Evolutionary conservation across 2,113 vertebrate genomes (phyloP), one percentile per base, ranked within the genome.

Genomic region (Regulus satrapa): DNA sequence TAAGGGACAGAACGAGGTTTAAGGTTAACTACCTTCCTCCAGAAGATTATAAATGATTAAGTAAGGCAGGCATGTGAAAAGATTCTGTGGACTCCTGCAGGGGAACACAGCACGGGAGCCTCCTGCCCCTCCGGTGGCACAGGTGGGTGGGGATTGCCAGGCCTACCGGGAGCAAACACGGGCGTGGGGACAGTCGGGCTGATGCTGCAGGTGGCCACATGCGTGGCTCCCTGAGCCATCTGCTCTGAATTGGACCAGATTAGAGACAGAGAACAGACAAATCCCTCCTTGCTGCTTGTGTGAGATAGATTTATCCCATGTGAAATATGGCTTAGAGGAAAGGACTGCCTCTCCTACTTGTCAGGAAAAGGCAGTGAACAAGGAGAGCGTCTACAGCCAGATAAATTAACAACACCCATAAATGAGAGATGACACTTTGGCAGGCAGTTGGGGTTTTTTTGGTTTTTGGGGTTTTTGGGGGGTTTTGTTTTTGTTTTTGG

Each of bases 201-300:
- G 3, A 4, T 19, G 1, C 40, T 59, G 38, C 61, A 69, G 66
- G 45, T 78, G 46, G 24, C 51, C 67, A 61, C n/a, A n/a, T 13
- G 40, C 14, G 26, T 3, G 5, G 48, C 29, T 80, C 64, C 81
- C 52, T 14, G 48, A 95, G 48, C 56, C 89, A 88, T 93, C 94
- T 96, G 94, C 61, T 93, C 72, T 84, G 93, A 89, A 94, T 97
- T 92, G 96, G n/a, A 6, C 10, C 20, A 38, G 84, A 88, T 96
- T 97, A 96, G 74, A 92, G 63, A 43, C 41, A 75, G 17, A 67
- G 46, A 31, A 51, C 2, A 58, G 32, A 51, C 36, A 89, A 96
- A 96, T 95, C 91, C 52, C 64, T 77, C 64, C 59, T 45, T 67
- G 61, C 68, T 93, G 80, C 52, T 83, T 83, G 54, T 54, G 87